These are phyloP conservation scores for Abramis brama DNA, from an alignment of 2,113 vertebrate genomes.

Conservation along the genomic window DNA sequence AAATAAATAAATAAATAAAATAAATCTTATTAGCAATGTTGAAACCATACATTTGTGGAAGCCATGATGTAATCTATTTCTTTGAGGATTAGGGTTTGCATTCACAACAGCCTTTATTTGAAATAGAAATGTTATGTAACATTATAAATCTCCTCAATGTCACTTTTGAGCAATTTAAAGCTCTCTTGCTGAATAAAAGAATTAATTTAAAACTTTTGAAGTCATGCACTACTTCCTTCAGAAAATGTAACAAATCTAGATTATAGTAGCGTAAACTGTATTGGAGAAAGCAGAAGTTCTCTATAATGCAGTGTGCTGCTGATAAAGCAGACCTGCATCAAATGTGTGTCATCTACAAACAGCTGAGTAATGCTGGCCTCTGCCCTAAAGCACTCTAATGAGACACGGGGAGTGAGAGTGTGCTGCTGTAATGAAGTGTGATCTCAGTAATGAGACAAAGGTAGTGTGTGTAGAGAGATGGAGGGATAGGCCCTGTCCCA, in stretches of 20 bases:
- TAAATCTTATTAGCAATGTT: no score
- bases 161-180: neutral
- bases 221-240: neutral
- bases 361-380: constrained; percentile 34
- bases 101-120: no score
- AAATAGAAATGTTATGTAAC: no score
- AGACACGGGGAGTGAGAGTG: constrained; percentile 29
- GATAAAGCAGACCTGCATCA: constrained; percentile 59
- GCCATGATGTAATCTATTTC: neutral
- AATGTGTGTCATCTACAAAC: constrained; percentile 65
- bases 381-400: neutral
- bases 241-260: neutral
- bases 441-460: constrained; percentile 17
- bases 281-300: constrained; percentile 59
- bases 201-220: neutral
- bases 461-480: neutral
- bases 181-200: neutral
- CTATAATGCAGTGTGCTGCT: constrained; percentile 57
- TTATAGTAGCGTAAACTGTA: constrained; percentile 57
- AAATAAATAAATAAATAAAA: no score
- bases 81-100: no score
- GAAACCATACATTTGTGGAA: neutral
- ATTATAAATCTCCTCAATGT: no score
- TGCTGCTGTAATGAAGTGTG: constrained; percentile 22
- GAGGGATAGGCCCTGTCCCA: no score